phyloP scores from a whole-genome alignment of 2,113 vertebrate species.

The Nothocercus julius region DNA sequence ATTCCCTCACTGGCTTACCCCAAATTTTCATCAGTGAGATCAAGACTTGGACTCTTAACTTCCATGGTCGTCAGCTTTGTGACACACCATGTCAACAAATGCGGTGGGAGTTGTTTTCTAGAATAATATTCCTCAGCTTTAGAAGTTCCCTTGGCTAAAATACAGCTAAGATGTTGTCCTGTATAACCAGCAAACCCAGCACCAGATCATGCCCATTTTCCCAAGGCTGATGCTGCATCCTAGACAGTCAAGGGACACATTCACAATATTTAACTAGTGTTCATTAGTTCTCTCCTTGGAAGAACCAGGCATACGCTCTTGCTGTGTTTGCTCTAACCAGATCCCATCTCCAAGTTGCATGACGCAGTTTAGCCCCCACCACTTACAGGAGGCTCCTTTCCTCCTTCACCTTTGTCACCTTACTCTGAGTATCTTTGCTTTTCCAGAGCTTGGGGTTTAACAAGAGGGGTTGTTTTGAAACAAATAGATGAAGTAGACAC shows the following conservation, averaged over 20 bases:
- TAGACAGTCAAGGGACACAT: background rate
- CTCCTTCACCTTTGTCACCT: background rate
- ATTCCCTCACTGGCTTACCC: conserved; percentile 4
- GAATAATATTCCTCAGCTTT: background rate
- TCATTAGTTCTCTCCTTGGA: background rate
- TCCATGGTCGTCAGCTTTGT: background rate
- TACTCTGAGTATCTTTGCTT: background rate
- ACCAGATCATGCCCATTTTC: background rate
- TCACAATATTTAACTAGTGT: background rate
- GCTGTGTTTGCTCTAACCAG: background rate
- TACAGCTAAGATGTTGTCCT: background rate
- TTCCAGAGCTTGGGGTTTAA: background rate
- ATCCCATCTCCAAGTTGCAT: conserved; percentile 18
- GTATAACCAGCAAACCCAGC: background rate
- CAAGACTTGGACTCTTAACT: conserved; percentile 16
- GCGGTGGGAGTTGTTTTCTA: background rate
- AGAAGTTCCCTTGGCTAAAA: background rate
- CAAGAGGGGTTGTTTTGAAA: background rate
- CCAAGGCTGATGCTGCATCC: background rate
- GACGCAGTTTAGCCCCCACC: conserved; percentile 6
- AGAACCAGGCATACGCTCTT: background rate
- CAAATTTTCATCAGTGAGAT: conserved; percentile 39
- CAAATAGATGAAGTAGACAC: conserved; percentile 28
- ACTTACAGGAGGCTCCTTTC: background rate
- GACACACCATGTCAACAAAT: conserved; percentile 15